A percentile compares a stretch with the other conserved stretches of the same genome.
phyloP scores from a whole-genome alignment of 2,888 invertebrate genomes.

The Eristalinus aeneus region DNA sequence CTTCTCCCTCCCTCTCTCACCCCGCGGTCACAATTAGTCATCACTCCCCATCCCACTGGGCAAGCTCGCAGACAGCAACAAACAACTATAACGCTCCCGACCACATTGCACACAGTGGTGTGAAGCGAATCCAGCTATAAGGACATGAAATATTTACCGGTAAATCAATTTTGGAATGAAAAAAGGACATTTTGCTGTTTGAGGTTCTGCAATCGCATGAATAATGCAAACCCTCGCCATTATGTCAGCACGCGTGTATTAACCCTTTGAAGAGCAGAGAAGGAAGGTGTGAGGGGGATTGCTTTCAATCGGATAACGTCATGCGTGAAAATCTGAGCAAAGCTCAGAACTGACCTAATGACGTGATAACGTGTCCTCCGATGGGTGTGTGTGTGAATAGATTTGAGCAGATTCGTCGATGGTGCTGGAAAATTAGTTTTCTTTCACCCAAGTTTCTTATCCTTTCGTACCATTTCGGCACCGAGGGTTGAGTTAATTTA shows the following conservation, averaged over 20 bases:
- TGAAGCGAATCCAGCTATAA: conserved; percentile 31
- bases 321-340: conserved; percentile 64
- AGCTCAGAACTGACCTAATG: conserved; percentile 50
- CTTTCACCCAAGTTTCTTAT: conserved; percentile 2
- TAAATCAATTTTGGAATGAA: conserved; percentile 12
- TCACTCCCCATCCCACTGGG: background rate
- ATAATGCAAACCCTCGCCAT: conserved; percentile 33
- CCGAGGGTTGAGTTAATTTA: conserved; percentile 13
- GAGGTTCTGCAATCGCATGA: conserved; percentile 29
- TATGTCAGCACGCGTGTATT: background rate
- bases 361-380: conserved; percentile 11
- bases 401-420: conserved; percentile 8
- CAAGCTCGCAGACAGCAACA: background rate
- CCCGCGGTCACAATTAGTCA: background rate
- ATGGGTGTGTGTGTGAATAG: conserved; percentile 23
- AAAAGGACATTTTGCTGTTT: conserved; percentile 17
- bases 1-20: background rate
- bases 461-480: background rate
- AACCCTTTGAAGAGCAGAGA: conserved; percentile 25
- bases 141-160: conserved; percentile 31
- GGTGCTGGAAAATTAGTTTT: conserved; percentile 39
- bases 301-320: conserved; percentile 39
- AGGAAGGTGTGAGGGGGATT: background rate
- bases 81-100: conserved; percentile 11
- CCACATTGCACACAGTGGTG: background rate